These are phyloP conservation scores for Mythimna lalbum DNA, from an alignment of 2,888 invertebrate species.

Conservation along the genomic window DNA sequence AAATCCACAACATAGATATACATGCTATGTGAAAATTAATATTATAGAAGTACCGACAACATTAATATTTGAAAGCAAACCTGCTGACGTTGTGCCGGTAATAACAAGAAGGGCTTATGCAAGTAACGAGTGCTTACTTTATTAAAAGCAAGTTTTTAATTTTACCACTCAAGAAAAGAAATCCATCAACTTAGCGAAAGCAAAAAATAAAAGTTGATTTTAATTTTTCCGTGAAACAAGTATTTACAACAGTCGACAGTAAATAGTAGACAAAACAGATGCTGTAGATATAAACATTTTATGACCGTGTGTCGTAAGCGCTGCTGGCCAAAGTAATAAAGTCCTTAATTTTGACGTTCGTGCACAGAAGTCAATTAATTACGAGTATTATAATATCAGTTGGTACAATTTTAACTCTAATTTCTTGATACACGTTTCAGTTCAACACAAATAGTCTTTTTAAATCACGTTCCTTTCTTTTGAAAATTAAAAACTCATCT, in stretches of 20 bases:
- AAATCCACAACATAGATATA: neutral
- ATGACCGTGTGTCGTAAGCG: slow-evolving; percentile 21
- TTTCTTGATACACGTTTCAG: neutral
- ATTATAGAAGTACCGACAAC: neutral
- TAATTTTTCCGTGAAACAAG: slow-evolving; percentile 31
- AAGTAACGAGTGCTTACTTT: slow-evolving; percentile 46
- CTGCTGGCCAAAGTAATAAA: slow-evolving; percentile 23
- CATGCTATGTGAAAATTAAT: neutral
- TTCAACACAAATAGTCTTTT: slow-evolving; percentile 10
- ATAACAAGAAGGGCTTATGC: slow-evolving; percentile 31
- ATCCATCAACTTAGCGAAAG: slow-evolving; percentile 25
- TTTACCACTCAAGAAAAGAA: slow-evolving; percentile 42
- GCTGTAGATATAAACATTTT: slow-evolving; percentile 42
- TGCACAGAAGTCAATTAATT: neutral
- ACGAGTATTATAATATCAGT: slow-evolving; percentile 7
- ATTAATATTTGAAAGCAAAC: slow-evolving; percentile 24
- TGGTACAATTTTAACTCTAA: neutral
- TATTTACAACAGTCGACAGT: slow-evolving; percentile 2
- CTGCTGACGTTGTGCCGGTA: slow-evolving; percentile 19
- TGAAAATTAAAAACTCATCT: neutral
- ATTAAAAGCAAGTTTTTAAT: slow-evolving; percentile 54
- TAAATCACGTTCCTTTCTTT: neutral
- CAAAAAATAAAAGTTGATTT: slow-evolving; percentile 40
- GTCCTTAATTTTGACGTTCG: slow-evolving; percentile 23
- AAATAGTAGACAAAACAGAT: slow-evolving; percentile 50